Percentiles rank a stretch among this genome's conserved stretches.
phyloP scores from a whole-genome alignment of 2,888 invertebrate species.

The Danaus chrysippus region DNA sequence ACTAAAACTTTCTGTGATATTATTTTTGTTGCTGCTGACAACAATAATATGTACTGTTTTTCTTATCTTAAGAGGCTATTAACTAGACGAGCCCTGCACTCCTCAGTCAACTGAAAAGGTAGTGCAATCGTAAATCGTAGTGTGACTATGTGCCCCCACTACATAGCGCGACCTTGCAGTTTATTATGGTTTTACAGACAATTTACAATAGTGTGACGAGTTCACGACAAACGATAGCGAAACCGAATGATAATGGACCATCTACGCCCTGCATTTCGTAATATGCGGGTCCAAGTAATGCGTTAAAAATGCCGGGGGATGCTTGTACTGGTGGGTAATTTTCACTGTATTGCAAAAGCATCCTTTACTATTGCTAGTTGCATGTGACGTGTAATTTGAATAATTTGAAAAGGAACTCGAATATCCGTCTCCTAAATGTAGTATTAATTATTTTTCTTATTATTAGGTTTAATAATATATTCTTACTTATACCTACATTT shows the following conservation, averaged over 20 bases:
- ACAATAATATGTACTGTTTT: neutral
- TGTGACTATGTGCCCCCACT: slow-evolving; percentile 57
- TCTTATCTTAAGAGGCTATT: neutral
- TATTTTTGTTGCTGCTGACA: too few species aligned
- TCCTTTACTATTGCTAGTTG: slow-evolving; percentile 33
- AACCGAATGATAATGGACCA: slow-evolving; percentile 59
- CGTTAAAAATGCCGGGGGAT: slow-evolving; percentile 40
- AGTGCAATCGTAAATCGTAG: slow-evolving; percentile 38
- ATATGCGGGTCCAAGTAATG: slow-evolving; percentile 53
- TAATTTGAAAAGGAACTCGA: slow-evolving; percentile 49
- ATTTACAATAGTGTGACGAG: slow-evolving; percentile 75
- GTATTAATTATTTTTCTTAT: slow-evolving; percentile 11
- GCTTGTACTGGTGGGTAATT: slow-evolving; percentile 37
- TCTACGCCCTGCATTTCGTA: slow-evolving; percentile 56
- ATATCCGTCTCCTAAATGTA: slow-evolving; percentile 42
- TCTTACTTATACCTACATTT: neutral
- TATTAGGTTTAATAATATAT: neutral
- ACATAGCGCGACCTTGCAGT: slow-evolving; percentile 68
- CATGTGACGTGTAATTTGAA: slow-evolving; percentile 45
- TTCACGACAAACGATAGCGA: slow-evolving; percentile 68
- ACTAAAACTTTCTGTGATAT: slow-evolving; percentile 4
- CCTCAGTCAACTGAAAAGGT: slow-evolving; percentile 50
- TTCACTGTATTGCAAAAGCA: slow-evolving; percentile 44
- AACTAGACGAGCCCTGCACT: slow-evolving; percentile 9
- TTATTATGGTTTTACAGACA: slow-evolving; percentile 75